A percentile compares a stretch with the other conserved stretches of the same genome.
These are phyloP conservation scores for Chloroclysta siterata DNA, from an alignment of 2,888 invertebrate genomes.

Conservation along the genomic window DNA sequence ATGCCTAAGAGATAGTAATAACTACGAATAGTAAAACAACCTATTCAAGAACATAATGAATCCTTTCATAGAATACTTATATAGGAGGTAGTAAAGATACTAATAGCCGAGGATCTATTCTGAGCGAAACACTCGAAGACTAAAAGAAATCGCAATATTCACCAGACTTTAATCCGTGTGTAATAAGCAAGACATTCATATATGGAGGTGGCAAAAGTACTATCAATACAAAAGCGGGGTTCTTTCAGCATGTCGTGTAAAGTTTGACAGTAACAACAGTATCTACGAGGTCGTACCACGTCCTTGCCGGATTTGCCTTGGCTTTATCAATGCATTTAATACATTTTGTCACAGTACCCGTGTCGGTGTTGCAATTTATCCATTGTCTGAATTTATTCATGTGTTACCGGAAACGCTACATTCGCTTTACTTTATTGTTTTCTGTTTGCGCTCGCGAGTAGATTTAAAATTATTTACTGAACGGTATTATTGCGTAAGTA, in stretches of 20 bases:
- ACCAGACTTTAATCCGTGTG: not conserved
- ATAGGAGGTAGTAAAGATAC: not conserved
- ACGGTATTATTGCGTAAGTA: not conserved
- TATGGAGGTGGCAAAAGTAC: too few relatives aligned
- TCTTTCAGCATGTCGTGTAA: conserved; percentile 30
- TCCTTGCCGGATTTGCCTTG: conserved; percentile 48
- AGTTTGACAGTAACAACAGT: conserved; percentile 24
- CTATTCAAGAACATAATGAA: conserved; percentile 3
- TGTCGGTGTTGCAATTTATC: conserved; percentile 28
- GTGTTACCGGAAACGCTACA: conserved; percentile 39
- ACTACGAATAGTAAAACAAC: not conserved
- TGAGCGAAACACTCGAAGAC: not conserved
- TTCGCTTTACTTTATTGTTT: conserved; percentile 39
- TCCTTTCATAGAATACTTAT: conserved; percentile 7
- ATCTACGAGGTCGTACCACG: conserved; percentile 44
- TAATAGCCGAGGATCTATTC: conserved; percentile 2
- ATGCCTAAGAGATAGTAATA: not conserved
- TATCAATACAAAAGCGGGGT: too few relatives aligned
- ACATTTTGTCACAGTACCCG: conserved; percentile 37
- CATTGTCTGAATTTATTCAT: conserved; percentile 42
- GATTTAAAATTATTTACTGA: conserved; percentile 23
- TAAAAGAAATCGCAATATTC: not conserved
- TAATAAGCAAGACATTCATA: too few relatives aligned
- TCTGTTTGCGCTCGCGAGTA: conserved; percentile 28
- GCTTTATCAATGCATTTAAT: conserved; percentile 47